phyloP scores from a whole-genome alignment of 2,797 vertebrate genomes.

The Heterohyrax brucei region DNA sequence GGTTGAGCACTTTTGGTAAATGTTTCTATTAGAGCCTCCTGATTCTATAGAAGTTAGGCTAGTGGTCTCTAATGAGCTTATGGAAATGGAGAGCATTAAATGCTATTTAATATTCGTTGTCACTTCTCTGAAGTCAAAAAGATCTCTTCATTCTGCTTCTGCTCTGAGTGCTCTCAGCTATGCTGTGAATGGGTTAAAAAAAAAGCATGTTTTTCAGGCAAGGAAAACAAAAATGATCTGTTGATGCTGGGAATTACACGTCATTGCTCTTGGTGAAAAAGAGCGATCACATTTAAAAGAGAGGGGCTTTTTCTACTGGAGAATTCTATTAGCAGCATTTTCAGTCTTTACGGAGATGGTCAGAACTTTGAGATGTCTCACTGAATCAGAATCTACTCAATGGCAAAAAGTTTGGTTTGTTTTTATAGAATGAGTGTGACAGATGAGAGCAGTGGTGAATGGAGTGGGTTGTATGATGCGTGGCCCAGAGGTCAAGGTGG shows the following conservation, averaged over 20 bases:
- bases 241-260: conserved; percentile 67
- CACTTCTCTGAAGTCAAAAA: conserved; percentile 73
- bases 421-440: background rate
- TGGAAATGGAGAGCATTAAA: conserved; percentile 61
- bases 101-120: conserved; percentile 67
- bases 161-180: conserved; percentile 32
- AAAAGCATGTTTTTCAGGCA: background rate
- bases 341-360: conserved; percentile 21
- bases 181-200: conserved; percentile 67
- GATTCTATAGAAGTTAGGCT: conserved; percentile 52
- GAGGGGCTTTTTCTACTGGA: background rate
- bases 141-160: conserved; percentile 62
- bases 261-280: background rate
- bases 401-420: too few relatives aligned
- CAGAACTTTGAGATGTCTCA: conserved; percentile 1
- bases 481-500: background rate
- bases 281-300: background rate
- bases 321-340: conserved; percentile 25
- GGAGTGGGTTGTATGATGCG: background rate
- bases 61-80: conserved; percentile 63
- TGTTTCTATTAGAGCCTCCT: conserved; percentile 71
- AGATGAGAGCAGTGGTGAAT: background rate
- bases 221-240: background rate
- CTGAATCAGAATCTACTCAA: background rate
- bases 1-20: conserved; percentile 73